Evolutionary conservation across 2,888 invertebrate genomes (phyloP).

Genomic region (Cephus runcator): DNA sequence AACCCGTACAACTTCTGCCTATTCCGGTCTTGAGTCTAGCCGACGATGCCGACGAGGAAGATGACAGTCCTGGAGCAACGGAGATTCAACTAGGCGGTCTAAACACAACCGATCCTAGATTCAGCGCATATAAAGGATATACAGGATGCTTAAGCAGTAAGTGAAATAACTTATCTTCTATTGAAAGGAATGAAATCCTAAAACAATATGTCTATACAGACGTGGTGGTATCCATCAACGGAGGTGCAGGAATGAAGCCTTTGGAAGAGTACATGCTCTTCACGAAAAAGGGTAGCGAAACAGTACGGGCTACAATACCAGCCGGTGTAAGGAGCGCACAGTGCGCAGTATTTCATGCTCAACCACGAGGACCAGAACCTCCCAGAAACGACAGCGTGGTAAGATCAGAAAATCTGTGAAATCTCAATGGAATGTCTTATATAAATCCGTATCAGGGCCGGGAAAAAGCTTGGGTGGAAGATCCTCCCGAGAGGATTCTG

Average conservation of each 20-base stretch:
- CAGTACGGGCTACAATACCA: slow-evolving; percentile 87
- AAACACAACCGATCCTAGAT: slow-evolving; percentile 84
- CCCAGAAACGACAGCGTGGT: slow-evolving; percentile 67
- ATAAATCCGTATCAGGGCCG: slow-evolving; percentile 71
- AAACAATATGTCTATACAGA: slow-evolving; percentile 67
- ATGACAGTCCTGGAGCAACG: slow-evolving; percentile 70
- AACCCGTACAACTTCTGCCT: slow-evolving; percentile 76
- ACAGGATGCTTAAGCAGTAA: slow-evolving; percentile 91
- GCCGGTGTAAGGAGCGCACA: slow-evolving; percentile 88
- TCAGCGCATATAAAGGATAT: slow-evolving; percentile 86
- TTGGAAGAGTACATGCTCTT: slow-evolving; percentile 93
- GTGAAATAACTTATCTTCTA: slow-evolving; percentile 49
- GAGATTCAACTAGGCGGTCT: slow-evolving; percentile 90
- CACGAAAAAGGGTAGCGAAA: slow-evolving; percentile 84
- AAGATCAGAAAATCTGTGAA: slow-evolving; percentile 16
- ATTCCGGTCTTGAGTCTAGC: slow-evolving; percentile 76
- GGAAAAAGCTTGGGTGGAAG: slow-evolving; percentile 86
- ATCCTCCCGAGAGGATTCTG: slow-evolving; percentile 80
- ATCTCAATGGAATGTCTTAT: not conserved
- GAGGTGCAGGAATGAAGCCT: slow-evolving; percentile 78
- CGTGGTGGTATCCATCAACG: slow-evolving; percentile 86
- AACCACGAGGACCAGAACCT: slow-evolving; percentile 57
- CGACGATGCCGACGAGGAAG: slow-evolving; percentile 65
- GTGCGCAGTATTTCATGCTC: slow-evolving; percentile 78
- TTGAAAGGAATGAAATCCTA: not conserved